Conservation (phyloP, 1,140 invertebrate species). For the Leptinotarsa texana region DNA sequence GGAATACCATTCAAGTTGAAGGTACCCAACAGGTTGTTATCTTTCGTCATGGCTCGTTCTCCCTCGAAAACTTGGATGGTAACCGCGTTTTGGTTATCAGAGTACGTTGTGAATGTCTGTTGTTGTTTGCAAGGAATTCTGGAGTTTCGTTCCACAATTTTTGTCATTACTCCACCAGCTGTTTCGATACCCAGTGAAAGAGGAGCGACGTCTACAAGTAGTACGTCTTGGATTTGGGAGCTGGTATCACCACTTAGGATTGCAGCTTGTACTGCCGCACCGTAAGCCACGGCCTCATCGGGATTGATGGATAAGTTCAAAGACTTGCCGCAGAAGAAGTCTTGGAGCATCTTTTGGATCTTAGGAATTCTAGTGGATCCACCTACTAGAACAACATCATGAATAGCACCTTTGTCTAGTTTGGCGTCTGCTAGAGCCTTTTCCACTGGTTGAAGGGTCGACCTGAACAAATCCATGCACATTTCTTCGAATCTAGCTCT, state of each 20-base stretch:
- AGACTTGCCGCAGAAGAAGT: conserved; percentile 68
- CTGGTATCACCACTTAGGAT: conserved; percentile 70
- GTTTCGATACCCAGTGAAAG: conserved; percentile 74
- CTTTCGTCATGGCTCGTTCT: conserved; percentile 52
- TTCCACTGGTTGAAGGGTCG: conserved; percentile 73
- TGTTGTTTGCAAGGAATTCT: conserved; percentile 72
- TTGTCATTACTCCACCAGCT: conserved; percentile 70
- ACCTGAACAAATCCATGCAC: conserved; percentile 77
- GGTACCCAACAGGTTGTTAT: conserved; percentile 59
- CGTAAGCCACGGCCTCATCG: conserved; percentile 77
- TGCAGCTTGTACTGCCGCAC: conserved; percentile 77
- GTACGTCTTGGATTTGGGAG: conserved; percentile 75
- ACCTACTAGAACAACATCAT: conserved; percentile 67
- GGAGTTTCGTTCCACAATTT: conserved; percentile 68
- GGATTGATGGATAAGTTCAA: conserved; percentile 77
- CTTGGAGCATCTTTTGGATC: conserved; percentile 68
- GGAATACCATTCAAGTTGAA: conserved; percentile 70
- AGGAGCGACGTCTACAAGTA: conserved; percentile 74
- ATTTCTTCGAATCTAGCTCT: conserved; percentile 86
- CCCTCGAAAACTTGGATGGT: conserved; percentile 65
- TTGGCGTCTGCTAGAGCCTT: conserved; percentile 75
- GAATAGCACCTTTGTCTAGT: conserved; percentile 70
- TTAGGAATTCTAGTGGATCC: conserved; percentile 71
- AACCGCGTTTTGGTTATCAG: conserved; percentile 74
- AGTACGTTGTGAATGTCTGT: conserved; percentile 68